These are phyloP conservation scores for Hirtodrosophila trivittata DNA, from an alignment of 2,888 invertebrate genomes.

Conservation along the genomic window DNA sequence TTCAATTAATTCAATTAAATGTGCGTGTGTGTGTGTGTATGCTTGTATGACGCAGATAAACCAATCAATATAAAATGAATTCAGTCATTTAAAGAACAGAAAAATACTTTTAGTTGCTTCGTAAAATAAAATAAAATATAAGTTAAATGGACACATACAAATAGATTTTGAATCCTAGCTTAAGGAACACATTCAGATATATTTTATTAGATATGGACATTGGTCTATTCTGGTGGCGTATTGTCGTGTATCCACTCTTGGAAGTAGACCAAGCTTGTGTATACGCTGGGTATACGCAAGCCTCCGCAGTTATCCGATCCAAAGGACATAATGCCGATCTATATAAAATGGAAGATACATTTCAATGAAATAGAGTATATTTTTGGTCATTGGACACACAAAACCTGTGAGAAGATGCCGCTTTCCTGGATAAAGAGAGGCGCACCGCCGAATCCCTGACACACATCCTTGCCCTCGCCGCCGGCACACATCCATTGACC, in stretches of 20 bases:
- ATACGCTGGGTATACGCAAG: constrained; percentile 90
- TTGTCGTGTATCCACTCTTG: constrained; percentile 91
- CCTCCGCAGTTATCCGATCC: constrained; percentile 91
- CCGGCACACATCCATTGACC: constrained; percentile 90
- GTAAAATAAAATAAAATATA: no score
- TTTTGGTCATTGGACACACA: no score
- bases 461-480: constrained; percentile 90
- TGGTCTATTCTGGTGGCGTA: constrained; percentile 84
- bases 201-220: no score
- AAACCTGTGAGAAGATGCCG: constrained; percentile 87
- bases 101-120: no score
- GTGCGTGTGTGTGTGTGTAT: constrained; percentile 54
- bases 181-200: no score
- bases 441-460: constrained; percentile 91
- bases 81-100: constrained; percentile 7
- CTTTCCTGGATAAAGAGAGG: constrained; percentile 88
- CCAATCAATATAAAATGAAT: constrained; percentile 13
- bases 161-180: no score
- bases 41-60: constrained; percentile 19
- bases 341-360: no score
- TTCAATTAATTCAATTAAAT: constrained; percentile 82
- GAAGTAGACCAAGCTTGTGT: constrained; percentile 90
- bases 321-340: constrained; percentile 92
- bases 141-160: no score
- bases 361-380: neutral